Conservation (phyloP, 92 coral and sea anemone genomes). For the Umimayanthus chanpuru region DNA sequence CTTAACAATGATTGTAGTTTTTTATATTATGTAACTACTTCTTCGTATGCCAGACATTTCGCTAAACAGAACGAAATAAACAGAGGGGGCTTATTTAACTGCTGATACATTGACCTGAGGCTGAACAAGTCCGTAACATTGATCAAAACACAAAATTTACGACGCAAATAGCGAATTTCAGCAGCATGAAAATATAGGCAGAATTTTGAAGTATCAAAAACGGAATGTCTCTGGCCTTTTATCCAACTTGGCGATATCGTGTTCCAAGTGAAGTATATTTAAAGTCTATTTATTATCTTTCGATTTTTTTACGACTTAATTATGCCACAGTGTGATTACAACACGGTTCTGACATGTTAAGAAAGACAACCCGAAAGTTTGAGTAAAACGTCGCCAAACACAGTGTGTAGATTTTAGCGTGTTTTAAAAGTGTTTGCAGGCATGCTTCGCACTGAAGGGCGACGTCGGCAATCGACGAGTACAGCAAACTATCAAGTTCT, state of each 20-base stretch:
- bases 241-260: background rate
- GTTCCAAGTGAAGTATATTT: background rate
- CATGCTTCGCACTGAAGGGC: background rate
- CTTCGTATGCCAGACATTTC: background rate
- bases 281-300: background rate
- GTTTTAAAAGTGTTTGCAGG: too few species aligned
- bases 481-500: background rate
- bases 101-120: background rate
- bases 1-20: background rate
- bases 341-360: background rate
- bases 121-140: background rate
- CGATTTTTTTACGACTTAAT: conserved; percentile 9
- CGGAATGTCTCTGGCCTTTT: background rate
- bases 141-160: background rate
- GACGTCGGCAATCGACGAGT: background rate
- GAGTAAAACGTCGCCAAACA: background rate
- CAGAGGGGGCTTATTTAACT: background rate
- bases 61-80: background rate
- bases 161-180: too few species aligned
- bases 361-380: background rate
- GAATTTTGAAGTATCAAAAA: background rate
- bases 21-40: background rate
- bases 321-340: background rate
- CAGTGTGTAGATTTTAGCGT: background rate
- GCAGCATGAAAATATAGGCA: background rate